A percentile compares a stretch with the other conserved stretches of the same genome.
Evolutionary conservation across 2,888 invertebrate genomes (phyloP).

Genomic region (Lasioglossum malachurum): DNA sequence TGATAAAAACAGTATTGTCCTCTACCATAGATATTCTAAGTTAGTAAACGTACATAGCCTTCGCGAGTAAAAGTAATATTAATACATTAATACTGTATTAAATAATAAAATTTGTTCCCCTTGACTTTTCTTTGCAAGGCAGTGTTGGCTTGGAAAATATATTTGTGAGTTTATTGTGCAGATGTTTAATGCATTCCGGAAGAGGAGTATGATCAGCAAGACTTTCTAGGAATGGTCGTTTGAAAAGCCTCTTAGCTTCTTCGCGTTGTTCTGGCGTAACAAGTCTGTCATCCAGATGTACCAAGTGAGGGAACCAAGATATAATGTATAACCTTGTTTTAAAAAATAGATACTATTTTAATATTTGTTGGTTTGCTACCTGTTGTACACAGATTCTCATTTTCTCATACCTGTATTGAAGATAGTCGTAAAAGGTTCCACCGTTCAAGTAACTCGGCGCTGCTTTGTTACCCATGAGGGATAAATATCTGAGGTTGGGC

Average conservation of each 20-base stretch:
- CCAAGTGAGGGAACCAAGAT: slow-evolving; percentile 89
- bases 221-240: slow-evolving; percentile 87
- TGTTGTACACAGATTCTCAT: neutral
- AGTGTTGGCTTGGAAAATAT: slow-evolving; percentile 74
- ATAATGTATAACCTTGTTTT: slow-evolving; percentile 89
- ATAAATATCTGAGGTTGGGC: slow-evolving; percentile 91
- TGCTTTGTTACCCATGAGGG: slow-evolving; percentile 94
- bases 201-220: slow-evolving; percentile 80
- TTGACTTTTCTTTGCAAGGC: slow-evolving; percentile 65
- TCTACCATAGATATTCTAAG: slow-evolving; percentile 6
- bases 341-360: slow-evolving; percentile 17
- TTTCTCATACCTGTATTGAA: slow-evolving; percentile 89
- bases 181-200: slow-evolving; percentile 79
- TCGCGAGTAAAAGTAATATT: neutral
- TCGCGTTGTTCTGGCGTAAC: slow-evolving; percentile 89
- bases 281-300: slow-evolving; percentile 90
- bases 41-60: neutral
- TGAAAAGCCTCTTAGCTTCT: slow-evolving; percentile 88
- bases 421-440: slow-evolving; percentile 91
- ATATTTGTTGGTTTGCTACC: neutral
- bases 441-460: slow-evolving; percentile 92
- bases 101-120: slow-evolving; percentile 70
- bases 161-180: slow-evolving; percentile 77
- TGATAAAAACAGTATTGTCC: slow-evolving; percentile 13
- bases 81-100: slow-evolving; percentile 71